Evolutionary conservation across 2,797 vertebrate species (phyloP), one percentile per base, ranked within the genome.

Genomic region (Eurystomus glaucurus): DNA sequence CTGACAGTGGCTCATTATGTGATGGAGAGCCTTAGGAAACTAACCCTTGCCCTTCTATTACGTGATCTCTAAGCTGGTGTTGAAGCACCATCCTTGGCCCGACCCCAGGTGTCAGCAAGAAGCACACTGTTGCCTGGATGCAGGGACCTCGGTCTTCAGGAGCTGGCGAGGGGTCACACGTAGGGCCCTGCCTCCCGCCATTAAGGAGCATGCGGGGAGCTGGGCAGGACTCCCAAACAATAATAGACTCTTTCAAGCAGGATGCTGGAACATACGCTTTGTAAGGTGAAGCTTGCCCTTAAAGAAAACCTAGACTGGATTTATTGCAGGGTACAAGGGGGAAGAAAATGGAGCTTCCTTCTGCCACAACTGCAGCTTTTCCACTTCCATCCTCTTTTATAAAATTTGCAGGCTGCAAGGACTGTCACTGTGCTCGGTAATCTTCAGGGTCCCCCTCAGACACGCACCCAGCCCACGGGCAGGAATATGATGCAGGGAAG

Each of bases 1-100:
- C 88, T 90, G 85, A 79, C 79, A 85, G 88, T 50, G 66, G 81
- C 60, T 94, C 77, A 39, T 96, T 97, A 77, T 88, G 93, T 92
- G 93, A 70, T 69, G 57, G 72, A 91, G 88, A 86, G 93, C 93
- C 91, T 94, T 91, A 93, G 95, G 97, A 95, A 96, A 48, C 74
- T 92, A 60, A 89, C 94, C 95, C 91, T 87, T 97, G 92, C 90
- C 94, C 92, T 89, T 79, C 41, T 50, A 41, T 87, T 60, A 64
- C 5, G 1, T 84, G 91, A 48, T 93, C 80, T 60, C 31, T 31
- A 2, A 14, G 74, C 83, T n/a, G 92, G 69, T 72, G 65, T 19
- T 41, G 90, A 28, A 88, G 80, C 35, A 33, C 51, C 70, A 35
- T 93, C 43, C 62, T 37, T 57, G 41, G 76, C 6, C 31, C 86